Evolutionary conservation across 1,140 invertebrate species (phyloP).

Genomic region (Heliconius nattereri): DNA sequence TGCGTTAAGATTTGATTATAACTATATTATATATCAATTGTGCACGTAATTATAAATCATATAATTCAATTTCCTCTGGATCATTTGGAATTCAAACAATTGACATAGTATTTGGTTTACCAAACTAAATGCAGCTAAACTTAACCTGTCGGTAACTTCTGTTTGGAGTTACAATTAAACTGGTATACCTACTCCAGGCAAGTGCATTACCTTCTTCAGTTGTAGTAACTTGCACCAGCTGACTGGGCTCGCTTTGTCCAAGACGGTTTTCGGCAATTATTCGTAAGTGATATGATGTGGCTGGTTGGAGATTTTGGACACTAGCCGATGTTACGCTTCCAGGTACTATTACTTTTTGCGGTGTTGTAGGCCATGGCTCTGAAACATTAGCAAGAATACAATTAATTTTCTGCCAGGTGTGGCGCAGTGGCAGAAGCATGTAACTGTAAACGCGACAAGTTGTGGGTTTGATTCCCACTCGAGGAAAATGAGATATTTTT

Average conservation of each 20-base stretch:
- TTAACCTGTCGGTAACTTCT: not conserved
- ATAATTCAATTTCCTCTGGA: not conserved
- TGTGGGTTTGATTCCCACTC: too few relatives aligned
- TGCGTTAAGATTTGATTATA: too few relatives aligned
- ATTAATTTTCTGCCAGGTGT: too few relatives aligned
- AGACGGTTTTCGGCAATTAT: constrained; percentile 94
- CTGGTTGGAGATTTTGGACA: constrained; percentile 90
- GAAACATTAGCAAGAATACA: constrained; percentile 25
- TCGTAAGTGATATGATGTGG: constrained; percentile 94
- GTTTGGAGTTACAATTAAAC: not conserved
- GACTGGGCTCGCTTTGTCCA: constrained; percentile 92
- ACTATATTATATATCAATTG: not conserved
- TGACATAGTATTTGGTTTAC: not conserved
- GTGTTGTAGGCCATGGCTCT: constrained; percentile 89
- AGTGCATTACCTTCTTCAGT: constrained; percentile 87
- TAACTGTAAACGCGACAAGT: too few relatives aligned
- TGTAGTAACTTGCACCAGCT: constrained; percentile 90
- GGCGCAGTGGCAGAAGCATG: too few relatives aligned
- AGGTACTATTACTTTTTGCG: constrained; percentile 89
- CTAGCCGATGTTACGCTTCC: constrained; percentile 89
- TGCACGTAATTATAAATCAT: not conserved
- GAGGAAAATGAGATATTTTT: too few relatives aligned
- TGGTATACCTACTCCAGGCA: not conserved
- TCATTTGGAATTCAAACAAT: not conserved
- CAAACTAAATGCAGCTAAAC: not conserved